Conservation (phyloP, 2,113 vertebrate species). For the Nothobranchius furzeri region DNA sequence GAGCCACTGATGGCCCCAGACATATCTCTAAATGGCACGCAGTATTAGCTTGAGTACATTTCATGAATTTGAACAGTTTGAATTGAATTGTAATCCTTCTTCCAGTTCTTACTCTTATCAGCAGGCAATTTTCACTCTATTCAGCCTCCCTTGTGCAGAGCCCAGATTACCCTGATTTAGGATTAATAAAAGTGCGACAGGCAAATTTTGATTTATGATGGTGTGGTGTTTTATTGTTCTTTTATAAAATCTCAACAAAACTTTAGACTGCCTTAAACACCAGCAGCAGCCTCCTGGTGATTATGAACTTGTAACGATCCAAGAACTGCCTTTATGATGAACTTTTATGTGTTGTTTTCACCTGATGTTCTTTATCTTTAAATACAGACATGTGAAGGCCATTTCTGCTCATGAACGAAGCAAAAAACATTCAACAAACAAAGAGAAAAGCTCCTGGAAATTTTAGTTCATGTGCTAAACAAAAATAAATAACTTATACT, state of each 20-base stretch:
- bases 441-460: neutral
- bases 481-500: too few relatives aligned
- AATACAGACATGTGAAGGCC: neutral
- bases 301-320: conserved; percentile 41
- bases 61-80: conserved; percentile 65
- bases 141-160: conserved; percentile 33
- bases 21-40: conserved; percentile 54
- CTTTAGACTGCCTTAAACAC: conserved; percentile 31
- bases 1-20: conserved; percentile 43
- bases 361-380: neutral
- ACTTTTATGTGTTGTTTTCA: neutral
- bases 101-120: conserved; percentile 65
- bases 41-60: conserved; percentile 33
- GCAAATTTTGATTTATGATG: conserved; percentile 62
- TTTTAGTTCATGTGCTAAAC: too few relatives aligned
- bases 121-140: conserved; percentile 57
- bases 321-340: conserved; percentile 28
- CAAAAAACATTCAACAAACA: neutral
- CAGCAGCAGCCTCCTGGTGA: conserved; percentile 2
- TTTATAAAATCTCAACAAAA: conserved; percentile 41
- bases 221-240: conserved; percentile 49
- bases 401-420: neutral
- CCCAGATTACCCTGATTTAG: conserved; percentile 37
- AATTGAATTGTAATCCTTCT: conserved; percentile 64
- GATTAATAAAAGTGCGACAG: conserved; percentile 32